Base-by-base conservation (phyloP, 2,888 invertebrate genomes). In the Nymphalis c-album region DNA sequence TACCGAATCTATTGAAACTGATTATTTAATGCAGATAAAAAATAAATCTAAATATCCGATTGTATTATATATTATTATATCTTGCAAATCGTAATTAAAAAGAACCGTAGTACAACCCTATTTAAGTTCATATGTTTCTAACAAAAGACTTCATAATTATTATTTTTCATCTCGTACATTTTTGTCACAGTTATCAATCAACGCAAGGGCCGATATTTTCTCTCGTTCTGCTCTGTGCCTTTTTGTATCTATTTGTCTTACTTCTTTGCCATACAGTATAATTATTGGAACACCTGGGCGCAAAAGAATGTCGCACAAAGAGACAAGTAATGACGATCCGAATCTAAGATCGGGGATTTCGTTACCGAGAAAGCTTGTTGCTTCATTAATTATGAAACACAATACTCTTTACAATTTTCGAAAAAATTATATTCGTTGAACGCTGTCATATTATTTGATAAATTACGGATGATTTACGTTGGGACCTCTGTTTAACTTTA, bases 111-210 rank as follows among this genome's bases (percentile, higher is more conserved):
- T 76, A 77, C 84, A 91, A 85, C 91, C 91, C 91, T 92, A 78
- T 78, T 76, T 73, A 81, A 83, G 84, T 85, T 88, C 86, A 85
- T 88, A 85, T 85, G 83, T 86, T 81, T 87, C 85, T 88, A 88
- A 92, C 92, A 92, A 92, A 88, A 85, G 90, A 84, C 86, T 83
- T 85, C 89, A 91, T 92, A 91, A 92, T 92, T 89, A 92, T 92
- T 92, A 91, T 92, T 92, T 91, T 91, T 92, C 91, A 91, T 92
- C 91, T 91, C 91, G 86, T 86, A 86, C 92, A 89, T 92, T 92
- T 91, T 92, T 93, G 93, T 92, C 92, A 91, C 92, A 92, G 92
- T 92, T 92, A 93, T 93, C 93, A 93, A 93, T 93, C 93, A 93
- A 91, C 86, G 86, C 85, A 84, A 88, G 87, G 88, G 89, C 84